Conservation (phyloP, 2,888 invertebrate species). For the Perizoma affinitatum region DNA sequence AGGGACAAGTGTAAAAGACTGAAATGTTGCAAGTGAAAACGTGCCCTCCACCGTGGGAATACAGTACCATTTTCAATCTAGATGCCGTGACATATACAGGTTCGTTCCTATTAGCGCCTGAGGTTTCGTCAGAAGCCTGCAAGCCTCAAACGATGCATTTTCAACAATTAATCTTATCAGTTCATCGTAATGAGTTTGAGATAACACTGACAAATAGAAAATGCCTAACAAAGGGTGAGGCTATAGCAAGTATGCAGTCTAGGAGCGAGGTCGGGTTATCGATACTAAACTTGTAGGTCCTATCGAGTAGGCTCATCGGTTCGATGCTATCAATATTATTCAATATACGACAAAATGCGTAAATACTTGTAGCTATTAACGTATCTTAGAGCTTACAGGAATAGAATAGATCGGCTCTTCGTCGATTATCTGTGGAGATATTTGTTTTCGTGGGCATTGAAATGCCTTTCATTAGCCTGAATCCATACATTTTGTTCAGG, state of each 20-base stretch:
- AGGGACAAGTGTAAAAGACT: conserved; percentile 70
- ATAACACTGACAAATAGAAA: conserved; percentile 42
- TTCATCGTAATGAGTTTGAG: conserved; percentile 37
- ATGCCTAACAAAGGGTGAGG: conserved; percentile 59
- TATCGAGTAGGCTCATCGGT: conserved; percentile 54
- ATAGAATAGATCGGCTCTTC: conserved; percentile 28
- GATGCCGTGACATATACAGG: conserved; percentile 45
- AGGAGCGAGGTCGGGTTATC: conserved; percentile 52
- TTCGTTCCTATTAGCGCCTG: conserved; percentile 62
- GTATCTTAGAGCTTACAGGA: conserved; percentile 29
- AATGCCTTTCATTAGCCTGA: no score
- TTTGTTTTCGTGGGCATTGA: conserved; percentile 7
- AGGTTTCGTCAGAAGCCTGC: conserved; percentile 61
- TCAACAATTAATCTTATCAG: conserved; percentile 48
- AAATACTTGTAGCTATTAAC: conserved; percentile 45
- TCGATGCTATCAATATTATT: conserved; percentile 48
- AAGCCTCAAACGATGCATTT: conserved; percentile 45
- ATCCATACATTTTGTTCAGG: no score
- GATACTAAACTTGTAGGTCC: conserved; percentile 49
- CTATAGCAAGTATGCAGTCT: conserved; percentile 53
- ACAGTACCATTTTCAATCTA: conserved; percentile 52
- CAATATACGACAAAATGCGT: conserved; percentile 52
- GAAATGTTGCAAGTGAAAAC: conserved; percentile 45
- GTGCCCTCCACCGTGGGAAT: conserved; percentile 44
- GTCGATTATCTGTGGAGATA: conserved; percentile 20